Evolutionary conservation across 92 coral and sea anemone genomes (phyloP), one percentile per base, ranked within the genome.

Genomic region (Parazoanthus swiftii): DNA sequence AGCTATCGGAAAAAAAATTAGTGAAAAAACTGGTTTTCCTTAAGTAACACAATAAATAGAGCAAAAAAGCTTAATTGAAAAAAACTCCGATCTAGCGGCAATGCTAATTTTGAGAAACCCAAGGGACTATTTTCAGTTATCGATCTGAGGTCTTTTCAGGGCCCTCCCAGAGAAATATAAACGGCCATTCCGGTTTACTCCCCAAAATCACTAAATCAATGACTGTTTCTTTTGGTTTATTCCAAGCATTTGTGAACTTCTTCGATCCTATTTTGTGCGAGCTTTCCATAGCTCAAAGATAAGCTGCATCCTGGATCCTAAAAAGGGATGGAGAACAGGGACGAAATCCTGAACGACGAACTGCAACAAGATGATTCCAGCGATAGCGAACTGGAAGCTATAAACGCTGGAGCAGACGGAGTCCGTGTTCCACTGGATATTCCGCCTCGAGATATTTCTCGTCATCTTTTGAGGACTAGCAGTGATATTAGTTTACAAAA

Each of bases 371-470:
- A 91, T 15, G 98, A 95, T 85, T 95, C 98, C 56, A 95, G 95
- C 77, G 98, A 95, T 75, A 93, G 96, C 82, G 98, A 95, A 80
- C 44, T 93, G 44, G 98, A 95, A 89, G 92, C 93, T 77, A 66
- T 93, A 54, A 93, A 91, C 88, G 85, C 81, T 11, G 91, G 63
- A 9, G 98, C 91, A 37, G 89, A 86, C 76, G 87, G 79, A 5
- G 87, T 84, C 0, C 87, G 46, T 39, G 93, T 95, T 1, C 98
- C 98, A 18, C 82, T 95, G 8, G 98, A 95, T 85, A 90, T 95
- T 67, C 98, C 98, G 13, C 95, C 96, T 20, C 93, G 98, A 77
- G 98, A 95, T 68, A 88, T 95, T 77, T 92, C 98, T 20, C 90
- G 92, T 67, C 96, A 89, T 74, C 91, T 91, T 46, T 39, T 81